phyloP scores from a whole-genome alignment of 2,797 vertebrate genomes.

The Pseudocheirus occidentalis region DNA sequence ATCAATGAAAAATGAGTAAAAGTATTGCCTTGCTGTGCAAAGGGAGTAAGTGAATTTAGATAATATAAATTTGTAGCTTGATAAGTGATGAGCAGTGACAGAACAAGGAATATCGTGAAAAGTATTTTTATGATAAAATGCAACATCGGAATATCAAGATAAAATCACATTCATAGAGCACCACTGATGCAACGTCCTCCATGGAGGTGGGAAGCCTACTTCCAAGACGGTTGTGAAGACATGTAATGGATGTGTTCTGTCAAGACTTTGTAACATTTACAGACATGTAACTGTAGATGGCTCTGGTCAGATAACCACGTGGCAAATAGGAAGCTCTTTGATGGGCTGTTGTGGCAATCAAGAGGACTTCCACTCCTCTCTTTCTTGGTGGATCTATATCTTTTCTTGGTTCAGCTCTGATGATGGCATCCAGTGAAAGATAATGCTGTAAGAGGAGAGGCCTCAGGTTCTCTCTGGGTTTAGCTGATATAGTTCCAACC shows the following conservation, averaged over 20 bases:
- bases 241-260: not conserved
- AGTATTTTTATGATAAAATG: not conserved
- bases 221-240: not conserved
- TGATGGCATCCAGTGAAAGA: not conserved
- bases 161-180: not conserved
- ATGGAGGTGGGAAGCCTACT: not conserved
- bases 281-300: not conserved
- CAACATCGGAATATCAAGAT: not conserved
- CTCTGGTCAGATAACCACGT: not conserved
- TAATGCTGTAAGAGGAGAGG: not conserved
- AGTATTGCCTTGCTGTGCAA: not conserved
- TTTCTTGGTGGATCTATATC: not conserved
- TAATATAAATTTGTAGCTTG: not conserved
- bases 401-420: not conserved
- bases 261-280: not conserved
- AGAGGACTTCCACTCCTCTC: not conserved
- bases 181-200: not conserved
- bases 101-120: not conserved
- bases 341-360: not conserved
- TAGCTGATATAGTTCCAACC: not conserved
- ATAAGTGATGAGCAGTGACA: not conserved
- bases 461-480: not conserved
- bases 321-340: not conserved
- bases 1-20: not conserved
- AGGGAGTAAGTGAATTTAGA: not conserved